A percentile compares a stretch with the other conserved stretches of the same genome.
phyloP scores from a whole-genome alignment of 2,888 invertebrate genomes.

The Spodoptera exigua region DNA sequence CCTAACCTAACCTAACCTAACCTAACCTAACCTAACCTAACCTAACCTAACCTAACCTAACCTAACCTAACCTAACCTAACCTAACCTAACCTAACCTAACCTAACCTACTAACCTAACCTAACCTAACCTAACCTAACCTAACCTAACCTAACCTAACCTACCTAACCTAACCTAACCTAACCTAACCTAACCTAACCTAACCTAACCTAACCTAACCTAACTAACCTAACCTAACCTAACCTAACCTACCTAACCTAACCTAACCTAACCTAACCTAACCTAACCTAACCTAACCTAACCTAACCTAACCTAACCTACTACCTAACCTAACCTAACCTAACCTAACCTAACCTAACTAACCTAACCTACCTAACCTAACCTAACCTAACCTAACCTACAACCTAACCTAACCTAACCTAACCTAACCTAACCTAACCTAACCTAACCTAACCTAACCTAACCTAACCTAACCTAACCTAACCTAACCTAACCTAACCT shows the following conservation, averaged over 20 bases:
- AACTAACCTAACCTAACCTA: slow-evolving; percentile 27
- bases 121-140: slow-evolving; percentile 20
- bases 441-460: too few relatives aligned
- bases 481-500: too few relatives aligned
- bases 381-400: slow-evolving; percentile 22
- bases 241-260: slow-evolving; percentile 29
- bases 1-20: too few relatives aligned
- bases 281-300: slow-evolving; percentile 36
- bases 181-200: slow-evolving; percentile 24
- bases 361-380: slow-evolving; percentile 18
- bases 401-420: slow-evolving; percentile 22
- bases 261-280: slow-evolving; percentile 35
- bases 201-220: slow-evolving; percentile 19
- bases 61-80: too few relatives aligned
- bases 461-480: too few relatives aligned
- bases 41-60: too few relatives aligned
- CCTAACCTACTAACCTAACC: too few relatives aligned
- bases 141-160: slow-evolving; percentile 24
- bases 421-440: slow-evolving; percentile 30
- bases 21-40: too few relatives aligned
- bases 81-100: too few relatives aligned
- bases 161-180: slow-evolving; percentile 24
- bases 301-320: slow-evolving; percentile 31
- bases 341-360: slow-evolving; percentile 22
- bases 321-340: slow-evolving; percentile 31